A percentile compares a stretch with the other conserved stretches of the same genome.
Evolutionary conservation across 1,140 invertebrate genomes (phyloP).

Genomic region (Cyphomyrmex costatus): DNA sequence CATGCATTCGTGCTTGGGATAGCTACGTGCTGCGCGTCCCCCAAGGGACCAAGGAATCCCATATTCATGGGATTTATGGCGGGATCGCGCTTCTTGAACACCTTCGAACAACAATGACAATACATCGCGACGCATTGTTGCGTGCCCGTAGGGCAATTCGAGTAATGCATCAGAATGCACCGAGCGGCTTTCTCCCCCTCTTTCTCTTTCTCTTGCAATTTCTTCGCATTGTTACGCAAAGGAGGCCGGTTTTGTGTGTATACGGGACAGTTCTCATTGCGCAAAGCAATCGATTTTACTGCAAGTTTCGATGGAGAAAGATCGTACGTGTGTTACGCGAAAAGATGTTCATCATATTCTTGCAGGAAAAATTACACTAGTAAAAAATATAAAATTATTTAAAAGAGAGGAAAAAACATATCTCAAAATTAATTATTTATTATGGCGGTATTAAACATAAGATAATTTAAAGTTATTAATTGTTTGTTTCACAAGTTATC

Average conservation of each 20-base stretch:
- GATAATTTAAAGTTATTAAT: too few relatives aligned
- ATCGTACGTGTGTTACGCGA: not conserved
- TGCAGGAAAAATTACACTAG: too few relatives aligned
- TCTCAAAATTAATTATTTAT: too few relatives aligned
- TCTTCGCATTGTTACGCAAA: slow-evolving; percentile 68
- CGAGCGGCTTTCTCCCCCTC: slow-evolving; percentile 24
- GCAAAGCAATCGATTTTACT: slow-evolving; percentile 14
- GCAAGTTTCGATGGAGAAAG: not conserved
- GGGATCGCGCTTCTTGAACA: slow-evolving; percentile 77
- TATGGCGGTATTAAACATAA: too few relatives aligned
- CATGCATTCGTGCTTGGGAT: slow-evolving; percentile 44
- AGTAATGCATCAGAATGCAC: slow-evolving; percentile 74
- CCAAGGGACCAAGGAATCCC: slow-evolving; percentile 70
- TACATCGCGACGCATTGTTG: slow-evolving; percentile 76
- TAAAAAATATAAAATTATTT: too few relatives aligned
- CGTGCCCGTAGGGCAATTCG: slow-evolving; percentile 62
- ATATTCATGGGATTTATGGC: slow-evolving; percentile 78
- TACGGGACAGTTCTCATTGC: slow-evolving; percentile 43
- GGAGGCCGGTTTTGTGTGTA: slow-evolving; percentile 45
- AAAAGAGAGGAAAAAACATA: too few relatives aligned
- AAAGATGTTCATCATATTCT: not conserved
- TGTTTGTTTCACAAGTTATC: too few relatives aligned
- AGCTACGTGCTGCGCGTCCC: slow-evolving; percentile 41
- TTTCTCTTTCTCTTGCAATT: slow-evolving; percentile 58
- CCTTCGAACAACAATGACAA: slow-evolving; percentile 77